Conservation (phyloP, 2,888 invertebrate species). For the Pycnomerus fuliginosus region DNA sequence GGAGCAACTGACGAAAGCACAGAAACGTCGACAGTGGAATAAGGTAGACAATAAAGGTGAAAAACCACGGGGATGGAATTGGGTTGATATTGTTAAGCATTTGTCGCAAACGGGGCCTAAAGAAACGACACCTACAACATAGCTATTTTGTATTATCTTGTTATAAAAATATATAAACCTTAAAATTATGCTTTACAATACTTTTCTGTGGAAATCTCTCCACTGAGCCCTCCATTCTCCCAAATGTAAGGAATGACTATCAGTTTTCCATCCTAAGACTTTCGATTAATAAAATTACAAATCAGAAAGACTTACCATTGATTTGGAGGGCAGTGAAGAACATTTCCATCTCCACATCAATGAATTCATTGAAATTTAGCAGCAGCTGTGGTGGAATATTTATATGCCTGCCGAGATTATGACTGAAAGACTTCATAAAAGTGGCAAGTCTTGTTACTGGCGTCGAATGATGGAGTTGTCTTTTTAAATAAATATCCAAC, state of each 20-base stretch:
- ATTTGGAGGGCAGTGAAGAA: constrained; percentile 46
- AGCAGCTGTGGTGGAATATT: constrained; percentile 40
- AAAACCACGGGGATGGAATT: constrained; percentile 86
- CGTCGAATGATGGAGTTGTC: constrained; percentile 45
- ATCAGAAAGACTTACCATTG: constrained; percentile 38
- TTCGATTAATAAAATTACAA: constrained; percentile 1
- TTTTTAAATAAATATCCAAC: constrained; percentile 43
- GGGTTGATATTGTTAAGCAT: constrained; percentile 96
- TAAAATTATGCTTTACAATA: constrained; percentile 8
- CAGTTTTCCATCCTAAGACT: constrained; percentile 48
- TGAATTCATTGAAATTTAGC: constrained; percentile 41
- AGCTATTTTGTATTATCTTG: constrained; percentile 21
- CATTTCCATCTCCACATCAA: constrained; percentile 43
- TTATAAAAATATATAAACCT: constrained; percentile 1
- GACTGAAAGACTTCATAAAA: constrained; percentile 42
- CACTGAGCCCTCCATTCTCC: constrained; percentile 48
- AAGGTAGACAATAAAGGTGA: constrained; percentile 78
- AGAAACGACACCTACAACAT: constrained; percentile 45
- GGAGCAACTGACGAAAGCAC: constrained; percentile 87
- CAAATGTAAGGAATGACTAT: constrained; percentile 44
- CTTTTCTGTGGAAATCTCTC: constrained; percentile 28
- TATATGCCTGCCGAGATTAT: constrained; percentile 26
- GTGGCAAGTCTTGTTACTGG: constrained; percentile 43
- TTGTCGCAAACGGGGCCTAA: constrained; percentile 76
- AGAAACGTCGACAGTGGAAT: constrained; percentile 88